Percentiles rank a stretch among this genome's conserved stretches.
These are phyloP conservation scores for Penaeus indicus DNA, from an alignment of 1,140 invertebrate genomes.

Conservation along the genomic window DNA sequence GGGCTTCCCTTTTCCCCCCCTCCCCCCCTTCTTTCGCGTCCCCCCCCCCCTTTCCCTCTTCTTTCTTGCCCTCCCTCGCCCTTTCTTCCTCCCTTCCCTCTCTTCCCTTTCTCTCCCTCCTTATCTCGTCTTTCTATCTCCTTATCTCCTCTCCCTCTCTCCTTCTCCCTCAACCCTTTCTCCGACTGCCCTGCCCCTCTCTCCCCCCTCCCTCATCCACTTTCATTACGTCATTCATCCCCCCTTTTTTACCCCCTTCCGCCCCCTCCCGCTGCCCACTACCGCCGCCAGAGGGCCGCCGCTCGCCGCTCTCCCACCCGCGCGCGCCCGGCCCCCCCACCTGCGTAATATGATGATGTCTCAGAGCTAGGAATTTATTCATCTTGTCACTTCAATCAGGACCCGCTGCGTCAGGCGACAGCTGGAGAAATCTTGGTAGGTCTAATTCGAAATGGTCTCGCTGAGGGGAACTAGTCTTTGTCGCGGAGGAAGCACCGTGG, in stretches of 20 bases:
- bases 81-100: no score
- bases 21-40: no score
- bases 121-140: no score
- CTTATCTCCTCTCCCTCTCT: no score
- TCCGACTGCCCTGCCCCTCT: no score
- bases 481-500: slow-evolving; percentile 1
- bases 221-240: no score
- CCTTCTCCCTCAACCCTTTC: no score
- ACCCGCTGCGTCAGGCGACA: slow-evolving; percentile 43
- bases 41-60: no score
- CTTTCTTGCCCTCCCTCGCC: no score
- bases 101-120: no score
- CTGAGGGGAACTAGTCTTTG: neutral
- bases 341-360: slow-evolving; percentile 49
- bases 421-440: slow-evolving; percentile 49
- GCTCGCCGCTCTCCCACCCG: slow-evolving; percentile 21
- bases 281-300: neutral
- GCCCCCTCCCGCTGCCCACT: neutral
- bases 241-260: neutral
- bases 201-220: no score
- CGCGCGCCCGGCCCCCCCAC: slow-evolving; percentile 25
- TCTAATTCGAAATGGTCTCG: slow-evolving; percentile 42
- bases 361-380: slow-evolving; percentile 43
- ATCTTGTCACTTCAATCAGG: slow-evolving; percentile 49
- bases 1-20: no score